Base-by-base conservation (phyloP, 2,113 vertebrate genomes). In the Dicrurus megarhynchus region DNA sequence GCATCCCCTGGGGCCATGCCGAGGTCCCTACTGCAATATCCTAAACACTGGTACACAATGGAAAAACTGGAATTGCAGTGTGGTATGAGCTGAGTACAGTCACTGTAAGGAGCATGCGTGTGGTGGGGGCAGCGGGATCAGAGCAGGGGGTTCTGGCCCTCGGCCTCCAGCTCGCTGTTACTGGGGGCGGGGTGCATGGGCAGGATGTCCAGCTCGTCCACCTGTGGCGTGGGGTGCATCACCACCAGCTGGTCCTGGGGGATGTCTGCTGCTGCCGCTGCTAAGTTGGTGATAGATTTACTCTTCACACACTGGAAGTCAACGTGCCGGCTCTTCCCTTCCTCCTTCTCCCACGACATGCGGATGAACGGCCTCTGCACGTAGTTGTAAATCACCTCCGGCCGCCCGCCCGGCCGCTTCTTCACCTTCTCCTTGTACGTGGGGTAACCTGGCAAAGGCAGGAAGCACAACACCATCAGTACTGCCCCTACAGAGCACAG, bases 331-430 rank as follows among this genome's bases (percentile, higher is more conserved):
- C 99, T 99, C 97, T 99, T 99, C 2, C 99, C 99, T 91, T 99
- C 99, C 87, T 99, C 99, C 88, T 99, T 99, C 97, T 99, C 99
- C 99, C 99, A 99, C 5, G 99, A 99, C 99, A 99, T 99, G 84
- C 99, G 98, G 97, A 99, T 99, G 93, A 99, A 99, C 4, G 99
- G 99, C 92, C 99, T 98, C 97, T 99, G 99, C 80, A 99, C 99
- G 5, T 99, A 99, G 98, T 99, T 99, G 97, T 99, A 99, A 95
- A 99, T 99, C 50, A 99, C 99, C 97, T 99, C 99, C 0, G 99
- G 99, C 55, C 99, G 98, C 57, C 99, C 99, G 0, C 99, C 99
- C 2, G 99, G 99, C 33, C 99, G 98, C 97, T 99, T 99, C 97
- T 99, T 99, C 87, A 99, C 99, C 81, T 99, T 99, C 97, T 99